Evolutionary conservation across 2,797 vertebrate species (phyloP), one percentile per base, ranked within the genome.

Genomic region (Lacerta bilineata): DNA sequence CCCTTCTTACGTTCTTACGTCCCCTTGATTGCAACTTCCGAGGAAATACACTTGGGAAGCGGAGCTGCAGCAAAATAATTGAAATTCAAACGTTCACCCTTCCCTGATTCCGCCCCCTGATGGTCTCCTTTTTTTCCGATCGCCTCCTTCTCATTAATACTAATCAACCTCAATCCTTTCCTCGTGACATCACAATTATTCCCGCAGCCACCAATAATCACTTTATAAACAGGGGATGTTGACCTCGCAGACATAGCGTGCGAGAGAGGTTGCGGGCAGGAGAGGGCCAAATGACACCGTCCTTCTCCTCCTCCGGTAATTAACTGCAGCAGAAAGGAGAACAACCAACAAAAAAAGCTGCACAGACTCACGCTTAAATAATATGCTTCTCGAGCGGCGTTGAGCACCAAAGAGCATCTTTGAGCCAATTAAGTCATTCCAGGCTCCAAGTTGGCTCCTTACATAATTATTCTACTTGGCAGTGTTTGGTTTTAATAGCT

Each of bases 381-480:
- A 87, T 88, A 5, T 39, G 39, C 93, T 95, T 91, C 90, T 78
- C 82, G 76, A 91, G 81, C 88, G 88, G 94, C 92, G 88, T 83
- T 89, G 76, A 91, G 79, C 82, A 78, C 66, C 84, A 84, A 93
- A 92, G 86, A 89, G 96, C 87, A 94, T 93, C 89, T 94, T 80
- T 93, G 84, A 95, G 90, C 90, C 90, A 94, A 84, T 96, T 95
- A 94, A 96, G 88, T 93, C 91, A 93, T 95, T 94, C 81, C 68
- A 33, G 83, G 75, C 13, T 96, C 9, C n/a, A 92, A 79, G 77
- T 91, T 90, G 87, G 61, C 87, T 93, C 91, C 17, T 2, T 94
- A 36, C 41, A 0, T 90, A 86, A 85, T 81, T 79, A 50, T 90
- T 88, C 87, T 81, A 68, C 91, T 96, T 95, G 93, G 61, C 84